These are phyloP conservation scores for Eulemur macaco DNA, from an alignment of 2,113 vertebrate genomes.

Conservation along the genomic window DNA sequence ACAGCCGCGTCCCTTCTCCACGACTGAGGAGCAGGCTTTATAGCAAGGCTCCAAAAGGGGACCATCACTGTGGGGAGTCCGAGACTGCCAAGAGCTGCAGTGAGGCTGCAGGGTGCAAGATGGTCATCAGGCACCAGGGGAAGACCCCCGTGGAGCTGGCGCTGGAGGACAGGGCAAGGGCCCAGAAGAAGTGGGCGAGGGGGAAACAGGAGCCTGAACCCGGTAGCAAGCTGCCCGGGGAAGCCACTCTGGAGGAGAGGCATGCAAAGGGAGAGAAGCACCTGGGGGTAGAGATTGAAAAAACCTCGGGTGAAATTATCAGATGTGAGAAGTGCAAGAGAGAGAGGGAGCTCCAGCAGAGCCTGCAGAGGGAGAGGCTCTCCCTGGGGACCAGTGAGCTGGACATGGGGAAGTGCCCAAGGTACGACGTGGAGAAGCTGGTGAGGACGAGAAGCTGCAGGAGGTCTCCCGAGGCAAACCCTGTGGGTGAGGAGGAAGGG, in stretches of 20 bases:
- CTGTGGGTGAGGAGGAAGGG: slow-evolving; percentile 59
- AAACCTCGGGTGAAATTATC: slow-evolving; percentile 68
- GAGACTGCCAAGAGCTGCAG: slow-evolving; percentile 64
- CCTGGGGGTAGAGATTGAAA: slow-evolving; percentile 73
- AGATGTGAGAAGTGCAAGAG: slow-evolving; percentile 83
- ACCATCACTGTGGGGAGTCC: slow-evolving; percentile 83
- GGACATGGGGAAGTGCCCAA: slow-evolving; percentile 37
- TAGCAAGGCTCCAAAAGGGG: slow-evolving; percentile 85
- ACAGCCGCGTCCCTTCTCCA: slow-evolving; percentile 87
- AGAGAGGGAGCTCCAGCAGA: slow-evolving; percentile 76
- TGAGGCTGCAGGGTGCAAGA: background rate
- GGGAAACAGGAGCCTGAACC: slow-evolving; percentile 76
- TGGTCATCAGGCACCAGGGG: slow-evolving; percentile 56
- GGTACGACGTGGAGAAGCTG: slow-evolving; percentile 69
- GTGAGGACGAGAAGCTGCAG: slow-evolving; percentile 74
- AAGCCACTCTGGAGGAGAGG: slow-evolving; percentile 60
- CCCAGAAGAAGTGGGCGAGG: slow-evolving; percentile 81
- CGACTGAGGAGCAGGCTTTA: slow-evolving; percentile 79
- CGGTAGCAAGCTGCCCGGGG: slow-evolving; percentile 62
- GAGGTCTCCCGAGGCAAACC: slow-evolving; percentile 69
- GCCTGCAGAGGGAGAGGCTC: slow-evolving; percentile 70
- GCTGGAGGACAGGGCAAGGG: slow-evolving; percentile 74
- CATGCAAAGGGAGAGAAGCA: slow-evolving; percentile 74
- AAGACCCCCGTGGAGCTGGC: slow-evolving; percentile 71
- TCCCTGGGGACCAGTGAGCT: slow-evolving; percentile 74